Conservation (phyloP, 2,113 vertebrate species). For the Mungos mungo region DNA sequence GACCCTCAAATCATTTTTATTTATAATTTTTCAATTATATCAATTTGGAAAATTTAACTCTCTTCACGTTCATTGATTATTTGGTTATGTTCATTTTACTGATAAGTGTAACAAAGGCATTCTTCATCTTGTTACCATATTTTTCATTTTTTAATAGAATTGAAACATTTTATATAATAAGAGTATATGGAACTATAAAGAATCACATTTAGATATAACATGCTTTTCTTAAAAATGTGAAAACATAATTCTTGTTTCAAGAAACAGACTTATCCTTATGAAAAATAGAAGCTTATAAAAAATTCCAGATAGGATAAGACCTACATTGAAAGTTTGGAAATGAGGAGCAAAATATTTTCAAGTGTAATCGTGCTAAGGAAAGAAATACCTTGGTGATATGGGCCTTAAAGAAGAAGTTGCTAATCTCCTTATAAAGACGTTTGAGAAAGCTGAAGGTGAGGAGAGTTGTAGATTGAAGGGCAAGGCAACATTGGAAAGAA, state of each 20-base stretch:
- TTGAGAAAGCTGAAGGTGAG: background rate
- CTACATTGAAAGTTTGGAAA: background rate
- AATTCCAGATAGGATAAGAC: background rate
- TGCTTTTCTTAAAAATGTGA: background rate
- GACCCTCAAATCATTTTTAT: background rate
- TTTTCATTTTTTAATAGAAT: background rate
- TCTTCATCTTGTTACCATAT: background rate
- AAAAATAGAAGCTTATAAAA: background rate
- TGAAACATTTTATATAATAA: background rate
- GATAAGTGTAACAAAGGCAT: background rate
- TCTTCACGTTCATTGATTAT: background rate
- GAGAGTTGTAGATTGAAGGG: background rate
- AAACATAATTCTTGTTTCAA: background rate
- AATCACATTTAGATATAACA: background rate
- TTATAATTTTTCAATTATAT: background rate
- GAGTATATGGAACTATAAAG: background rate
- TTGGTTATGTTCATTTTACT: background rate
- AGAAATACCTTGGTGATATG: background rate
- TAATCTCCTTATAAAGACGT: background rate
- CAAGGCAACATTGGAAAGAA: background rate
- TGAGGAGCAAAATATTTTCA: background rate
- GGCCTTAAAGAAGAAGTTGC: background rate
- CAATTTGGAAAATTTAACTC: background rate
- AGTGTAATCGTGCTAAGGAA: background rate
- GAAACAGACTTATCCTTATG: background rate